phyloP scores from a whole-genome alignment of 2,888 invertebrate genomes.

The Ferrisia virgata region DNA sequence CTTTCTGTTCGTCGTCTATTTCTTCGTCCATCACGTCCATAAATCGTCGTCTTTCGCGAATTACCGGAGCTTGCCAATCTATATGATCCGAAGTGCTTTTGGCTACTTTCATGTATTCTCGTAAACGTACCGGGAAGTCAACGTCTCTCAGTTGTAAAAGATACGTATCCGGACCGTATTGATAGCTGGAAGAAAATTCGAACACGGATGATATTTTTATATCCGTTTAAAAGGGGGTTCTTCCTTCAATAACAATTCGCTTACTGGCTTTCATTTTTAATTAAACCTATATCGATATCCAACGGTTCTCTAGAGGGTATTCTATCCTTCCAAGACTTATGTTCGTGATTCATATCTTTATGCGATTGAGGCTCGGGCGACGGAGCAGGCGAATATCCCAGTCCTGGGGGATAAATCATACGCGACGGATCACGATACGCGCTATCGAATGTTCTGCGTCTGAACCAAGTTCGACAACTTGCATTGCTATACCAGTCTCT shows the following conservation, averaged over 20 bases:
- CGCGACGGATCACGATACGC: slow-evolving; percentile 88
- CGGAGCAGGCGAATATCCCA: slow-evolving; percentile 74
- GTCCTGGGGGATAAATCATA: slow-evolving; percentile 90
- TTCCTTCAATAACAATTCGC: background rate
- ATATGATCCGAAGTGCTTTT: slow-evolving; percentile 65
- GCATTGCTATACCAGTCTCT: slow-evolving; percentile 89
- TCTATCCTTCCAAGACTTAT: slow-evolving; percentile 64
- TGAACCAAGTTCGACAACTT: slow-evolving; percentile 80
- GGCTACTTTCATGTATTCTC: slow-evolving; percentile 93
- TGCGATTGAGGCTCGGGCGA: slow-evolving; percentile 60
- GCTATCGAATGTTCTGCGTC: slow-evolving; percentile 75
- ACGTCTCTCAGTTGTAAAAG: slow-evolving; percentile 89
- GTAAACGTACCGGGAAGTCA: slow-evolving; percentile 86
- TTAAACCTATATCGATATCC: slow-evolving; percentile 47
- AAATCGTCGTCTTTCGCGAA: slow-evolving; percentile 84
- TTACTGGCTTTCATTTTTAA: slow-evolving; percentile 47
- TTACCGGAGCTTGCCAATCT: slow-evolving; percentile 79
- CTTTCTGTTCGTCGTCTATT: slow-evolving; percentile 84
- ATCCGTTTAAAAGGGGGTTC: background rate
- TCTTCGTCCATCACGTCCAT: slow-evolving; percentile 95
- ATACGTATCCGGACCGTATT: slow-evolving; percentile 95
- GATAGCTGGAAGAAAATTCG: slow-evolving; percentile 62
- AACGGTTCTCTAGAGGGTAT: slow-evolving; percentile 70
- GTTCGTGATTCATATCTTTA: slow-evolving; percentile 30
- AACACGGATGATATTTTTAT: background rate